Evolutionary conservation across 2,797 vertebrate species (phyloP).

Genomic region (Vireo griseus): DNA sequence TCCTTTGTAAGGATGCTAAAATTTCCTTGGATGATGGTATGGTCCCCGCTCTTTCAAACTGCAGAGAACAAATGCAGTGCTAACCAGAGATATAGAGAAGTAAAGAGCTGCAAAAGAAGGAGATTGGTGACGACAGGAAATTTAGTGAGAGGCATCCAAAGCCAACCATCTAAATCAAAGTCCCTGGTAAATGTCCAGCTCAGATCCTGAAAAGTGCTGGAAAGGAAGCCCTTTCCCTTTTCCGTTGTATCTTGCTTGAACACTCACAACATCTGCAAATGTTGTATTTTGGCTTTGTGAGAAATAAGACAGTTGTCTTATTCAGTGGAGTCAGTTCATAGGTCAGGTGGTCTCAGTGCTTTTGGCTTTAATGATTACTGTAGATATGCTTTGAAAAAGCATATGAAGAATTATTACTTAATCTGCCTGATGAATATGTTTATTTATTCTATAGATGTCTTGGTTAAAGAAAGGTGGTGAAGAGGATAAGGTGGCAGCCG

Average conservation of each 20-base stretch:
- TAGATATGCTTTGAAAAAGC: not conserved
- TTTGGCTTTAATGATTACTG: not conserved
- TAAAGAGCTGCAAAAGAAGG: not conserved
- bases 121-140: not conserved
- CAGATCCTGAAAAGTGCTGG: not conserved
- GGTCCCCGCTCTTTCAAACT: not conserved
- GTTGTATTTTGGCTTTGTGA: not conserved
- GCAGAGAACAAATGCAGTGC: not conserved
- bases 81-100: not conserved
- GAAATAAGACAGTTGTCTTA: not conserved
- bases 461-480: not conserved
- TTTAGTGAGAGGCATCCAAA: not conserved
- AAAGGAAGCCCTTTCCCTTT: not conserved
- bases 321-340: not conserved
- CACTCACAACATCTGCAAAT: not conserved
- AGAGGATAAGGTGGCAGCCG: not conserved
- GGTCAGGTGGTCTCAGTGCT: not conserved
- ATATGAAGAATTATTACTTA: not conserved
- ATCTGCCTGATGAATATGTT: not conserved
- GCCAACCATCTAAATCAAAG: not conserved
- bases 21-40: not conserved
- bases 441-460: not conserved
- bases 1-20: not conserved
- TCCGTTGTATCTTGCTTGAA: not conserved
- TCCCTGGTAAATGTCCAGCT: not conserved